Conservation (phyloP, 37 sponge, comb jelly and placozoan genomes). For the Cladorhizidae sp. region DNA sequence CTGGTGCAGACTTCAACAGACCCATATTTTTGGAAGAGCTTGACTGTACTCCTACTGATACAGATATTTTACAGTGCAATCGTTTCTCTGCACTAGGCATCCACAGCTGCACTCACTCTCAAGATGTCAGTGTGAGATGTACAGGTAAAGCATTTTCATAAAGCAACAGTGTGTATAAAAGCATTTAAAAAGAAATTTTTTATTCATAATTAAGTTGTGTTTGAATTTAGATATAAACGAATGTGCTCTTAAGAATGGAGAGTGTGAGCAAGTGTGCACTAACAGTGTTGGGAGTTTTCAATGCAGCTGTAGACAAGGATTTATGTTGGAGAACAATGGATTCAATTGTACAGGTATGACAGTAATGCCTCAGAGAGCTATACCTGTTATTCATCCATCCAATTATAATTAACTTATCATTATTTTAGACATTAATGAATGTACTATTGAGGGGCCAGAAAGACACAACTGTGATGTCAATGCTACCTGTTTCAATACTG, state of each 20-base stretch:
- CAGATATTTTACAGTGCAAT: slow-evolving; percentile 21
- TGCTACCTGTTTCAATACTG: slow-evolving; percentile 45
- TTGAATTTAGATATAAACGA: slow-evolving; percentile 27
- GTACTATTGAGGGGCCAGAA: neutral
- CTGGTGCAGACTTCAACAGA: neutral
- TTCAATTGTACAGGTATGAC: neutral
- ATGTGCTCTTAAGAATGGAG: slow-evolving; percentile 11
- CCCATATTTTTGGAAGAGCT: slow-evolving; percentile 39
- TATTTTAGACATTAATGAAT: slow-evolving; percentile 35
- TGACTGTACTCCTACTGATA: slow-evolving; percentile 17
- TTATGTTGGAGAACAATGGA: neutral
- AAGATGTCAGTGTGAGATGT: neutral
- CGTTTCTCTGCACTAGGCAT: slow-evolving; percentile 4
- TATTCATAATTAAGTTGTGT: no score
- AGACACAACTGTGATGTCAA: slow-evolving; percentile 27
- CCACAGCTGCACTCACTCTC: slow-evolving; percentile 17
- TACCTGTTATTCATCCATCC: neutral
- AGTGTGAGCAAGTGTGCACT: slow-evolving; percentile 36
- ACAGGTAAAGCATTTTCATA: no score
- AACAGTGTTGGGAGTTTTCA: slow-evolving; percentile 48
- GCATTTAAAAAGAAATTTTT: no score
- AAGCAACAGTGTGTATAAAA: no score
- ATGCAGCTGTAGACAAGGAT: neutral
- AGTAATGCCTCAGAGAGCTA: neutral
- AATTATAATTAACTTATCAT: neutral